Base-by-base conservation (phyloP, 2,797 vertebrate genomes). In the Sphenodon punctatus region DNA sequence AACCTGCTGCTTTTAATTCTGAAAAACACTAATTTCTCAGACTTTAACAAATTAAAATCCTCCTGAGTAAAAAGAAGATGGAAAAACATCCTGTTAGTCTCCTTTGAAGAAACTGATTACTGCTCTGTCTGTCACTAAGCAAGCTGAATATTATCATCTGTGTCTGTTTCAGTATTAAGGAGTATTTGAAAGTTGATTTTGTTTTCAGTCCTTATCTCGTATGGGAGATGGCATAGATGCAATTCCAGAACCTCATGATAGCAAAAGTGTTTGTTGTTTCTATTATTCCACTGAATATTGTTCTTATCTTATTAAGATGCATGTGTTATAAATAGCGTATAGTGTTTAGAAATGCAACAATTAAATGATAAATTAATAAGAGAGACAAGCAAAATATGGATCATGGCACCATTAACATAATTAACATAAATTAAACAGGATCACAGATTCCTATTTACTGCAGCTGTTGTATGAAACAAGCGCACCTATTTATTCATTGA, bases 291-390 rank as follows among this genome's bases (percentile, higher is more conserved):
- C 41, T 84, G 45, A 67, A 76, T 67, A 51, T 85, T 78, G 75
- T 34, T 38, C 25, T 77, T 82, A 27, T 45, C 23, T 36, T 59
- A 82, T 64, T 72, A 87, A 87, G 84, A 45, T 30, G 48, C 22
- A 12, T 59, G 76, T 10, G 61, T 53, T 75, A 88, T 61, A 88
- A 93, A 90, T 63, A 92, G 61, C 70, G 89, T 78, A 74, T 38
- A 78, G 72, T 67, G 65, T 84, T 88, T 88, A 82, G 67, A 88
- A 94, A 90, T 82, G 60, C 65, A 91, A 85, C 69, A 89, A 87
- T 89, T 83, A 93, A 67, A 66, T 82, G 69, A 86, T 87, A 85
- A 90, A 90, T 84, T 92, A 90, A 74, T 79, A 86, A 88, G 75
- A 74, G 59, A 89, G 77, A 76, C 49, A 88, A 87, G 68, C 22